Percentiles rank a stretch among this genome's conserved stretches.
These are phyloP conservation scores for Microtus ochrogaster DNA, from an alignment of 2,113 vertebrate species.

Conservation along the genomic window DNA sequence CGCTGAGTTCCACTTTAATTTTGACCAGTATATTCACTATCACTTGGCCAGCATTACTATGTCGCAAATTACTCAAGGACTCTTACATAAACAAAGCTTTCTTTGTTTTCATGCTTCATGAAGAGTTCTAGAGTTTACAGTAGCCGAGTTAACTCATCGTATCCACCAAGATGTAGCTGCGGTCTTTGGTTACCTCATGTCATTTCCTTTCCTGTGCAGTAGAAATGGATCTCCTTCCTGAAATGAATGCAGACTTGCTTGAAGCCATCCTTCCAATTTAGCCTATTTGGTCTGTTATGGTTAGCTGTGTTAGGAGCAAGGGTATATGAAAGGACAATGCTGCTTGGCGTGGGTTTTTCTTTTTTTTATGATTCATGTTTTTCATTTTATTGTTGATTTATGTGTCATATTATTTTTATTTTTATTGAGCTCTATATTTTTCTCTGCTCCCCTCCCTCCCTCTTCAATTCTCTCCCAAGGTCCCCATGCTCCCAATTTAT, in stretches of 20 bases:
- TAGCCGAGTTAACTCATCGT: not conserved
- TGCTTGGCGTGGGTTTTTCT: not conserved
- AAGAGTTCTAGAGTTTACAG: not conserved
- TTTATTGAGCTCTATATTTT: no score
- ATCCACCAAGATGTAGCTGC: not conserved
- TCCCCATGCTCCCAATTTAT: no score
- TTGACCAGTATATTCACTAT: not conserved
- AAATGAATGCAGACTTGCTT: not conserved
- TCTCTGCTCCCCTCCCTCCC: no score
- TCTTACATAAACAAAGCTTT: not conserved
- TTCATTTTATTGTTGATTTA: no score
- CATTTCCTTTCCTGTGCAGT: no score
- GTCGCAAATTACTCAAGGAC: not conserved
- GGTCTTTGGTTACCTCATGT: not conserved
- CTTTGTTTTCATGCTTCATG: not conserved
- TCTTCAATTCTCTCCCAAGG: no score
- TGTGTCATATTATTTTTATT: no score
- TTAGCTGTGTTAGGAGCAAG: not conserved
- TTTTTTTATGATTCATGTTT: no score
- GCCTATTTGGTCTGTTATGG: no score
- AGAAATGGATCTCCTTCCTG: not conserved
- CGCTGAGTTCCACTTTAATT: not conserved
- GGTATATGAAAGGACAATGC: not conserved
- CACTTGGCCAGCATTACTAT: no score
- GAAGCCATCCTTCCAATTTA: not conserved